A percentile compares a stretch with the other conserved stretches of the same genome.
phyloP scores from a whole-genome alignment of 1,140 invertebrate genomes.

The Drosophila kohkoa region DNA sequence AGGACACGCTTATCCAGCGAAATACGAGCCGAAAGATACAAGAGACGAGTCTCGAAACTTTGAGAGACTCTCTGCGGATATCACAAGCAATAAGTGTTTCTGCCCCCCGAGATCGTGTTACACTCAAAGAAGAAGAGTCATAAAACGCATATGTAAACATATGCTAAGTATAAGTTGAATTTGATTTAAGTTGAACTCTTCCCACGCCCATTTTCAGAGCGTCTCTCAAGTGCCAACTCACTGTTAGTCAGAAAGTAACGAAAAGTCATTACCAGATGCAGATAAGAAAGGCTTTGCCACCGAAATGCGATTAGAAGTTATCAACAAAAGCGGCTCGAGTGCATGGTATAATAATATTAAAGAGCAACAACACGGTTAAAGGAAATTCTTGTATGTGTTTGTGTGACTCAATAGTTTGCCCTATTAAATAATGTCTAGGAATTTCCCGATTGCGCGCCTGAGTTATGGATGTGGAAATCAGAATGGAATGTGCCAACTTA shows the following conservation, averaged over 20 bases:
- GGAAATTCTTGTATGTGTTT: not conserved
- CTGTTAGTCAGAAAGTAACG: constrained; percentile 12
- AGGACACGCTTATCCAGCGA: constrained; percentile 19
- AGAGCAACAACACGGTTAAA: not conserved
- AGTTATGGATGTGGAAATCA: constrained; percentile 10
- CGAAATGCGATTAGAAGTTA: constrained; percentile 15
- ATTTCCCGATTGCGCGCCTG: constrained; percentile 6
- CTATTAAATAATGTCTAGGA: not conserved
- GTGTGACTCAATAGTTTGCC: no score
- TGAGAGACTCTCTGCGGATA: not conserved
- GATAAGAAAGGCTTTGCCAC: constrained; percentile 18
- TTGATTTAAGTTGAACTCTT: constrained; percentile 11
- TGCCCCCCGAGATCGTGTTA: constrained; percentile 11
- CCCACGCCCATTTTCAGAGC: constrained; percentile 13
- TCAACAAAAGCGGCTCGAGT: not conserved
- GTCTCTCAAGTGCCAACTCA: constrained; percentile 30
- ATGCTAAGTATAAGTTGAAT: not conserved
- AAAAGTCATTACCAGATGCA: constrained; percentile 33
- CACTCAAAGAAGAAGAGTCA: constrained; percentile 21
- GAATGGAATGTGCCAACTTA: constrained; percentile 8
- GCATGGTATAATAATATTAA: not conserved
- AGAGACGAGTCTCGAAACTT: not conserved
- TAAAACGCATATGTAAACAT: constrained; percentile 23
- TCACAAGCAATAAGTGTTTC: constrained; percentile 4
- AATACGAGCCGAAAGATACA: constrained; percentile 16